Conservation (phyloP, 2,797 vertebrate species). For the Nannoperca australis region DNA sequence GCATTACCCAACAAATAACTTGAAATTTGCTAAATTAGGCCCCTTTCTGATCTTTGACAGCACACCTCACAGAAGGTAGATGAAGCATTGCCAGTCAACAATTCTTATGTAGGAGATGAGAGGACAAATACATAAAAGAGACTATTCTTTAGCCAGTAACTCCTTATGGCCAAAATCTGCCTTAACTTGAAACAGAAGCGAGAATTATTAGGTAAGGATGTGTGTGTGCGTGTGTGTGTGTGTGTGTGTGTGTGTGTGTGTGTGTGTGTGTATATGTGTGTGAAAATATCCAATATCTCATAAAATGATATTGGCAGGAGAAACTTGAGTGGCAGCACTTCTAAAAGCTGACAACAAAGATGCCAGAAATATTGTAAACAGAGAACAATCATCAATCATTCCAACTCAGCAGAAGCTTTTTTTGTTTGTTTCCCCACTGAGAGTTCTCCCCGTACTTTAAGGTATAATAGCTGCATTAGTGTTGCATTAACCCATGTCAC, state of each 20-base stretch:
- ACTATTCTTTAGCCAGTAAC: slow-evolving; percentile 39
- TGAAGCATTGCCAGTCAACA: slow-evolving; percentile 40
- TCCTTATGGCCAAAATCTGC: slow-evolving; percentile 13
- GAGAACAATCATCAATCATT: slow-evolving; percentile 55
- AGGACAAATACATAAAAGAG: slow-evolving; percentile 38
- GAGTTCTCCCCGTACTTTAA: slow-evolving; percentile 27
- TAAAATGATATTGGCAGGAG: slow-evolving; percentile 49
- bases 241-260: too few relatives aligned
- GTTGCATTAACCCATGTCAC: slow-evolving; percentile 37
- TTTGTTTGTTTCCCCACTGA: slow-evolving; percentile 29
- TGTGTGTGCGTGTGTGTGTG: slow-evolving; percentile 17
- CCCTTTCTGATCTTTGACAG: slow-evolving; percentile 40
- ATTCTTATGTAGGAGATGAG: slow-evolving; percentile 34
- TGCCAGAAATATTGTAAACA: slow-evolving; percentile 51
- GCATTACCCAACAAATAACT: background rate
- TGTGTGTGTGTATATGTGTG: slow-evolving; percentile 6
- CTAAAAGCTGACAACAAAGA: slow-evolving; percentile 31
- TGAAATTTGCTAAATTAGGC: slow-evolving; percentile 15
- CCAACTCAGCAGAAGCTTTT: slow-evolving; percentile 14
- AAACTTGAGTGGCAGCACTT: slow-evolving; percentile 42
- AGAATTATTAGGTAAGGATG: slow-evolving; percentile 27
- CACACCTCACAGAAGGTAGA: slow-evolving; percentile 32
- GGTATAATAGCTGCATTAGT: slow-evolving; percentile 15
- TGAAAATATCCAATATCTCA: slow-evolving; percentile 47
- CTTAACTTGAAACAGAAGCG: slow-evolving; percentile 33